Percentiles rank a stretch among this genome's conserved stretches.
Conservation (phyloP, 2,113 vertebrate genomes). For the Craseonycteris thonglongyai region DNA sequence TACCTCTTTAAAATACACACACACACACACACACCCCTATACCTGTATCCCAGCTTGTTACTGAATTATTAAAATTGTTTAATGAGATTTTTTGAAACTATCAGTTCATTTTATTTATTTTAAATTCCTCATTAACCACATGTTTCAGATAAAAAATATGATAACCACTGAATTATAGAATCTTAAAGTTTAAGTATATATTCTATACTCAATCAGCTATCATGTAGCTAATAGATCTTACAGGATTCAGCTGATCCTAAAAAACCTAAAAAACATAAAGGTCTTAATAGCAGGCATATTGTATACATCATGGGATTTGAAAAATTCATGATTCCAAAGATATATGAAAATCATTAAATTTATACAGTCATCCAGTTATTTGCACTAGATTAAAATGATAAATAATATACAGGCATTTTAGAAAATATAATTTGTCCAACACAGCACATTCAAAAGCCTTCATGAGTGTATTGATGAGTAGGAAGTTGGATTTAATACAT, state of each 20-base stretch:
- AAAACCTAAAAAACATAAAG: background rate
- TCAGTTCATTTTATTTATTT: background rate
- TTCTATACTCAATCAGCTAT: background rate
- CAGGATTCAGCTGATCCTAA: background rate
- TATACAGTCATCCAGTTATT: background rate
- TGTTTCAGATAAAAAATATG: background rate
- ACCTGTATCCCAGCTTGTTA: background rate
- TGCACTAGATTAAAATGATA: slow-evolving; percentile 14
- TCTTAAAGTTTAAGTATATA: background rate
- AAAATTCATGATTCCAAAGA: background rate
- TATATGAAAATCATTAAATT: background rate
- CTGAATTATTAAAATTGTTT: background rate
- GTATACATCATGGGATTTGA: background rate
- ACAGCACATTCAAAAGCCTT: slow-evolving; percentile 27
- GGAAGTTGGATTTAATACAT: background rate
- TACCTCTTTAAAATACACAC: background rate
- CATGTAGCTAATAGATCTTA: background rate
- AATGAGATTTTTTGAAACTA: background rate
- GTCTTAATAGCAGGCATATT: background rate
- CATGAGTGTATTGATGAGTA: background rate
- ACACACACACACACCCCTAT: background rate
- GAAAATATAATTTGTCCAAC: slow-evolving; percentile 41
- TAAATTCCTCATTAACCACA: background rate
- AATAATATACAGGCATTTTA: slow-evolving; percentile 51
- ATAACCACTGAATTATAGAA: background rate